Conservation (phyloP, 2,113 vertebrate genomes). For the Leuciscus idus region DNA sequence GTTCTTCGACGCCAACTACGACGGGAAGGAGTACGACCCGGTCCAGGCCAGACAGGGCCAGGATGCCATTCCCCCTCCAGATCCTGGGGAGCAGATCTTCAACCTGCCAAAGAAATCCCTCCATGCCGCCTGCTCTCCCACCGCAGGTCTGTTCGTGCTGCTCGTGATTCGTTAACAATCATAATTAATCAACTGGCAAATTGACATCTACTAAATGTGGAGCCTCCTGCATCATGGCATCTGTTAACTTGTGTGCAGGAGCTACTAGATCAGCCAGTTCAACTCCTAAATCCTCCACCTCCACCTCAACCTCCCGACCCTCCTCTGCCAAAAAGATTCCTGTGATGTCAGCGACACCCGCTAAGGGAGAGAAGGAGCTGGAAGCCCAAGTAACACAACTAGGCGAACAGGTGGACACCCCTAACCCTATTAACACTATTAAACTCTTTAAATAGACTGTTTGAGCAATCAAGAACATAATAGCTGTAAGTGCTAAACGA, state of each 20-base stretch:
- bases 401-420: constrained; percentile 86
- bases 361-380: constrained; percentile 96
- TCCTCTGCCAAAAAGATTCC: constrained; percentile 96
- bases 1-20: constrained; percentile 98
- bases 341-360: constrained; percentile 78
- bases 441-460: not conserved
- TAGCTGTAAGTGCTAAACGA: not conserved
- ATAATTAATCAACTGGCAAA: constrained; percentile 7
- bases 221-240: not conserved
- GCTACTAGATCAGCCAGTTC: constrained; percentile 86
- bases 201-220: constrained; percentile 19
- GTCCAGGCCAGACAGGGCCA: constrained; percentile 95
- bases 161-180: constrained; percentile 1
- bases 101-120: constrained; percentile 97
- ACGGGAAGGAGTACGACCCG: constrained; percentile 97
- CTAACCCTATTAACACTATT: constrained; percentile 13
- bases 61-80: constrained; percentile 95
- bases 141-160: constrained; percentile 82
- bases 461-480: not conserved
- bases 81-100: constrained; percentile 98
- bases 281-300: constrained; percentile 91
- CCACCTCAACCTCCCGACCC: constrained; percentile 86
- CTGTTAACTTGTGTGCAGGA: constrained; percentile 74
- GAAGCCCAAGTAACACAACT: constrained; percentile 96
- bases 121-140: constrained; percentile 96